Evolutionary conservation across 2,888 invertebrate species (phyloP), one percentile per base, ranked within the genome.

Genomic region (Fissipunctia ypsillon): DNA sequence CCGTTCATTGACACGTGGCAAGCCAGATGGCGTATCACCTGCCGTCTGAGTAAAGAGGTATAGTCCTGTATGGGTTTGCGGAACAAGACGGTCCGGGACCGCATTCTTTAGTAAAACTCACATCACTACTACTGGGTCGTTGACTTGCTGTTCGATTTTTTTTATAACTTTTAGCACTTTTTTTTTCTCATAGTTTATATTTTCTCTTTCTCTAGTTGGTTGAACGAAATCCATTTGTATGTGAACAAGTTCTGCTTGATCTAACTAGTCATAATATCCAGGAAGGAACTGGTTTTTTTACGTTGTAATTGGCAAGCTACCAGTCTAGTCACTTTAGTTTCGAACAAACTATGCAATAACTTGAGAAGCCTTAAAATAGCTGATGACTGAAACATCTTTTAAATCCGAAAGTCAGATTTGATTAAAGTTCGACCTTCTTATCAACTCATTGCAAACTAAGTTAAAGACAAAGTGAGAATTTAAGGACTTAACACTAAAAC

Each of bases 11-110:
- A 93, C 95, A 94, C 95, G 95, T 94, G 95, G 92, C 88, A 73
- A 77, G 88, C 93, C 95, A 95, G 94, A 94, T 95, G 95, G 91
- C 78, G 83, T 86, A 91, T 93, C 95, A 95, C 95, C 95, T 95
- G 95, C 87, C 93, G 87, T 80, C 81, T 83, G 83, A 85, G 84
- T 84, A 88, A 86, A 86, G 87, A 87, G 83, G 87, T 86, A 83
- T 80, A 85, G 84, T 83, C 85, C 87, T 88, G 90, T 89, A 90
- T 89, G 88, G 73, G 79, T 86, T 91, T 90, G 90, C 92, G 91
- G 93, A 91, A 93, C 92, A 89, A 88, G 91, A 89, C 88, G 84
- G 84, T 88, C 88, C 86, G 89, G 92, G 91, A 90, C 93, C 88
- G 92, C 94, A 94, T 95, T 95, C 95, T 92, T 94, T 84, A 80